Evolutionary conservation across 2,888 invertebrate species (phyloP), one percentile per base, ranked within the genome.

Genomic region (Ditylenchus weischeri): DNA sequence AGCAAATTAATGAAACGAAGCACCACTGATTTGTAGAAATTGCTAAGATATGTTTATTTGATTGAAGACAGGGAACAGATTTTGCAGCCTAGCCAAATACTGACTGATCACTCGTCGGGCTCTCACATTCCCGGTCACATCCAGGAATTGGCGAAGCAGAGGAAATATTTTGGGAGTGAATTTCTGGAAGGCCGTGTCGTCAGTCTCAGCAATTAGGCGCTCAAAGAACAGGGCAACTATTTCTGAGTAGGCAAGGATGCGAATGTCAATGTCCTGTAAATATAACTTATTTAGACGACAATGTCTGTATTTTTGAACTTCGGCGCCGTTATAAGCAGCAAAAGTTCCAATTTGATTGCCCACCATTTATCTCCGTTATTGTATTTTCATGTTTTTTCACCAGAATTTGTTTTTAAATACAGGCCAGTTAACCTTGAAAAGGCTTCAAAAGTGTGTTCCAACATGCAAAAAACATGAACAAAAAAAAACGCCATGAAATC

Each of bases 191-290:
- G 58, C 57, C 6, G 51, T 47, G n/a, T 36, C 49, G 7, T 69
- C 59, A 18, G 58, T 57, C 19, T 61, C n/a, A 47, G 19, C 2
- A 19, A 48, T 47, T 2, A 70, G n/a, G 58, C 59, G 49, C 47
- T 71, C 73, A 36, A 71, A 36, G 21, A 64, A 57, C 11, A 74
- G 13, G 0, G 73, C 66, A 6, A 75, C 62, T 13, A 72, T 58
- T 59, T 72, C 72, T 11, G 75, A 64, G 47, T 72, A 61, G 19
- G 72, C 71, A 0, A 75, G 36, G n/a, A 74, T 67, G 18, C 74
- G 66, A 48, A 72, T 58, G 49, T 72, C 72, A n/a, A 75, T 47
- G 51, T 72, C 74, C 65, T 69, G 38, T 49, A 68, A 11, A 18
- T 5, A 57, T 29, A 23, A 57, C 29, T 29, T 54, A 29, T 54